phyloP scores from a whole-genome alignment of 1,140 invertebrate genomes.

The Eumeta japonica region DNA sequence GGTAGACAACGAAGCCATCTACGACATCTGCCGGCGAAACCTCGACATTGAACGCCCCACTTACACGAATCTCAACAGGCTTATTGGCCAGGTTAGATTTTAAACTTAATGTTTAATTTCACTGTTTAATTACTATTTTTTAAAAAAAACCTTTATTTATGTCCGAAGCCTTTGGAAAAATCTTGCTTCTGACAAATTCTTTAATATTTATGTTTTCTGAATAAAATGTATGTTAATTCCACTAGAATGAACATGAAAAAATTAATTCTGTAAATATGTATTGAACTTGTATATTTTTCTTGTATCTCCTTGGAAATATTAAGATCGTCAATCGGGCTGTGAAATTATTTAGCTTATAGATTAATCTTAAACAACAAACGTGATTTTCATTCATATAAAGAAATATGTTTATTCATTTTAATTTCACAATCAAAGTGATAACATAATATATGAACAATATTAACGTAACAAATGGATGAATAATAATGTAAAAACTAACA shows the following conservation, averaged over 20 bases:
- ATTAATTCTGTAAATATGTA: no score
- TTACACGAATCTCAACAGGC: constrained; percentile 76
- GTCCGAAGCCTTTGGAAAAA: neutral
- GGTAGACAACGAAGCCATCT: constrained; percentile 89
- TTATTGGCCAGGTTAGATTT: constrained; percentile 73
- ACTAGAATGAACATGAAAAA: no score
- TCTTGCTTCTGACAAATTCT: neutral
- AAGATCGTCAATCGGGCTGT: no score
- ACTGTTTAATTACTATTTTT: neutral
- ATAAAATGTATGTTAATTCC: neutral
- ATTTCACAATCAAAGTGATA: neutral
- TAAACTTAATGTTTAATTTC: neutral
- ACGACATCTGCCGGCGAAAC: constrained; percentile 85
- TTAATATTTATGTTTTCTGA: constrained; percentile 3
- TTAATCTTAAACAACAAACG: neutral
- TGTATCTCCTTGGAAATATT: no score
- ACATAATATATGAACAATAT: neutral
- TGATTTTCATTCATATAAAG: neutral
- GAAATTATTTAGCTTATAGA: no score
- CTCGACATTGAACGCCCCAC: constrained; percentile 83
- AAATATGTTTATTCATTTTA: neutral
- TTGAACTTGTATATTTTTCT: no score
- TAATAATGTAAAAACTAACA: constrained; percentile 4
- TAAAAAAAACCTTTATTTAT: neutral
- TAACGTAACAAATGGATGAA: no score